Base-by-base conservation (phyloP, 1,140 invertebrate species). In the Cephus cinctus region DNA sequence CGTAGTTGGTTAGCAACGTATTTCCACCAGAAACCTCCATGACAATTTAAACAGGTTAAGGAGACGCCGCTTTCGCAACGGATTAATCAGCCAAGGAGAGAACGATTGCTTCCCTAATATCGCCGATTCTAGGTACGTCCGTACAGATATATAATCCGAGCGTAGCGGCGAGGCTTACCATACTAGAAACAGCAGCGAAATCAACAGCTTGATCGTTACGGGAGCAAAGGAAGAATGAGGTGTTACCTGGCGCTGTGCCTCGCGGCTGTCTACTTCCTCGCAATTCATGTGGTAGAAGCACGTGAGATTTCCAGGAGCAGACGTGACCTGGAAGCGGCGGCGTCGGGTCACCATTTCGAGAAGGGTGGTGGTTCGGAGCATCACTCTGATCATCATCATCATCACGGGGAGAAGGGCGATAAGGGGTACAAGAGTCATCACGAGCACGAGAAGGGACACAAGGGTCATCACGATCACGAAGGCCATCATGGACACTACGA, bases 401-500 rank as follows among this genome's bases (percentile, higher is more conserved):
- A 72, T 19, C 71, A 84, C 18, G 83, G 83, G 0, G 77, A 83
- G 5, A 84, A 86, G 54, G 80, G 71, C 0, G 76, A 81, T 25
- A 77, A 81, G 41, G 76, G 77, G 0, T 74, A 81, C 65, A 79
- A 82, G 47, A 65, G 80, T 2, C 75, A 84, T 36, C 83, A 86
- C 56, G 76, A 81, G 30, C 78, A 84, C 55, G 80, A 84, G 47
- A 83, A 86, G 50, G 84, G 84, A 1, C 77, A 83, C 12, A 84
- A 86, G 61, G 84, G 82, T 6, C 81, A 86, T 27, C 83, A 86
- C 62, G 77, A 83, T 56, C 85, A 86, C 53, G 82, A 83, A 56
- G 78, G 80, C 32, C 82, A 86, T 55, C 77, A 78, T n/a, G 83
- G 83, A 8, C 81, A 86, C 54, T 81, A 81, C 61, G 75, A 77